Evolutionary conservation across 2,113 vertebrate genomes (phyloP).

Genomic region (Tachysurus fulvidraco): DNA sequence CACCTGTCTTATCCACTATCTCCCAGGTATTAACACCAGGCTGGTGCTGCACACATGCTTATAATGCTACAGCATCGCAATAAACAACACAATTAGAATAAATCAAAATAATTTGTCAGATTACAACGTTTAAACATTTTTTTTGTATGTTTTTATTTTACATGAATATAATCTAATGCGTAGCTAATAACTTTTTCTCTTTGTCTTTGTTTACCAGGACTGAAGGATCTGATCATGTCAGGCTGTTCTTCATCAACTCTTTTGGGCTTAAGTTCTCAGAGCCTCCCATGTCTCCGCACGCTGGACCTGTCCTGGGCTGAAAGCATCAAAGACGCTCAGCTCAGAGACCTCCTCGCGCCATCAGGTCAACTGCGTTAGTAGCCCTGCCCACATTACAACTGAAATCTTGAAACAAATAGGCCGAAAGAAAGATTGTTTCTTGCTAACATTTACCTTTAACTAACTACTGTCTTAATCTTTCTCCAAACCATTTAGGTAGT

Average conservation of each 20-base stretch:
- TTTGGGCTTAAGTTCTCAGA: constrained; percentile 87
- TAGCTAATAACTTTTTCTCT: neutral
- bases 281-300: constrained; percentile 87
- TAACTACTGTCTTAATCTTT: neutral
- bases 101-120: neutral
- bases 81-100: neutral
- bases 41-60: neutral
- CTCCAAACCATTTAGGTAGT: constrained; percentile 68
- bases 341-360: constrained; percentile 86
- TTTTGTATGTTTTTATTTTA: neutral
- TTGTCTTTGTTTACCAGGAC: constrained; percentile 71
- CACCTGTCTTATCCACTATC: constrained; percentile 89
- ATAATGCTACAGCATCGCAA: neutral
- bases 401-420: neutral
- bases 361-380: constrained; percentile 65
- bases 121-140: neutral
- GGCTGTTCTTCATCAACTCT: constrained; percentile 92
- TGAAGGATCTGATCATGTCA: constrained; percentile 89
- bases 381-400: neutral
- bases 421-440: neutral
- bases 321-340: constrained; percentile 90
- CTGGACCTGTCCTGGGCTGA: constrained; percentile 97
- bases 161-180: neutral
- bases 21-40: constrained; percentile 77
- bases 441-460: neutral